Evolutionary conservation across 2,113 vertebrate species (phyloP), one percentile per base, ranked within the genome.

Genomic region (Anguilla rostrata): DNA sequence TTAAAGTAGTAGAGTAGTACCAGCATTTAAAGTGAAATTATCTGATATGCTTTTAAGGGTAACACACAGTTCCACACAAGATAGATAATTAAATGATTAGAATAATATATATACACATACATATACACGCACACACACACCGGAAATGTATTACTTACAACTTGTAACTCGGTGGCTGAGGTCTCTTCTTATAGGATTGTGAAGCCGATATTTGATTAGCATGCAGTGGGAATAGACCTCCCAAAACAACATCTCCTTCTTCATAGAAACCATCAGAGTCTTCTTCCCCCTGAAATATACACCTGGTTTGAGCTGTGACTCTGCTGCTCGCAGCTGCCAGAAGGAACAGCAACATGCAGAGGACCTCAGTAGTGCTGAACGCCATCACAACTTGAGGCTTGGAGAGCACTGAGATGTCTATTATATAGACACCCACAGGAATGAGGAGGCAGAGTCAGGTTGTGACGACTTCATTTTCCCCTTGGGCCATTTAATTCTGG

Each of bases 161-260:
- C 46, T 92, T 92, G 87, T 93, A 94, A 82, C 78, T 88, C 66
- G 60, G 88, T 15, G 87, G 78, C 60, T 85, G 22, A 84, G 95
- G 94, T 88, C 94, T 93, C 60, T 83, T 86, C 80, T 87, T 89
- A 80, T 91, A 95, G 40, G 91, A 90, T 71, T 39, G 46, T 60
- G 63, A 53, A 86, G 88, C 90, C 16, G 89, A 90, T 41, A 89
- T 75, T 84, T 92, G 92, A 57, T 91, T 94, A 83, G 91, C 93
- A 87, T 95, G 95, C 39, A 95, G 49, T 87, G 95, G 95, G 71
- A 95, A 95, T 79, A 95, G 89, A 0, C 94, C 95, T 43, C 94
- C 94, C 57, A 95, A 85, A 89, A 95, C 90, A 8, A 95, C 87
- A 88, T 95, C 94, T 83, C 95, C 95, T 49, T 91, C 89, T 84